A percentile compares a stretch with the other conserved stretches of the same genome.
Conservation (phyloP, 2,797 vertebrate genomes). For the Prionace glauca region DNA sequence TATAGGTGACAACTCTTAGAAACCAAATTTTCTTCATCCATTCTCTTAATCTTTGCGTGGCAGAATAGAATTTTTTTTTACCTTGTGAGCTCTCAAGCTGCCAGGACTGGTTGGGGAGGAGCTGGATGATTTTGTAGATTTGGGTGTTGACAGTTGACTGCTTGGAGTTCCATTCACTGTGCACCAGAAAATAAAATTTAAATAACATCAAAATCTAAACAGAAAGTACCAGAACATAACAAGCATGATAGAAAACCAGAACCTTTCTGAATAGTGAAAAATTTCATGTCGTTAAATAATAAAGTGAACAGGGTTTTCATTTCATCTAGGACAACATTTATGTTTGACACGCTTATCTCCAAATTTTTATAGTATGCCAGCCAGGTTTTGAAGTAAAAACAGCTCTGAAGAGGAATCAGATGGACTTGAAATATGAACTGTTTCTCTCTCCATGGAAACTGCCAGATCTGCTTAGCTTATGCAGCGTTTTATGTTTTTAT, state of each 20-base stretch:
- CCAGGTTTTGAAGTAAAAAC: neutral
- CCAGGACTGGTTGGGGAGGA: constrained; percentile 87
- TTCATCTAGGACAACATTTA: neutral
- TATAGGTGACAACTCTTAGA: neutral
- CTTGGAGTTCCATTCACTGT: constrained; percentile 82
- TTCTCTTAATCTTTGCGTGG: constrained; percentile 39
- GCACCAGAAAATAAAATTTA: constrained; percentile 35
- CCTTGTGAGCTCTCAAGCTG: constrained; percentile 73
- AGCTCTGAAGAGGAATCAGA: neutral
- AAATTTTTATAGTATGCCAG: neutral
- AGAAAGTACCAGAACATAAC: constrained; percentile 39
- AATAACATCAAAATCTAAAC: constrained; percentile 1
- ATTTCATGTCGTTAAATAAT: neutral
- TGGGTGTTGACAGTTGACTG: constrained; percentile 81
- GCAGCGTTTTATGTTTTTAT: too few relatives aligned
- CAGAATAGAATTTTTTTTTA: constrained; percentile 48
- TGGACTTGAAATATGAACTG: too few relatives aligned
- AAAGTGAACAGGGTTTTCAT: too few relatives aligned
- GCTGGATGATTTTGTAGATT: constrained; percentile 85
- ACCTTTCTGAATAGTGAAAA: neutral
- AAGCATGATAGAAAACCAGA: neutral
- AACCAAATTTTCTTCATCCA: neutral
- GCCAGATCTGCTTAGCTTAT: too few relatives aligned
- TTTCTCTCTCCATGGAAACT: too few relatives aligned
- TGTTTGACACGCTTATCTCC: neutral